These are phyloP conservation scores for Mechanitis messenoides DNA, from an alignment of 2,888 invertebrate genomes.

Conservation along the genomic window DNA sequence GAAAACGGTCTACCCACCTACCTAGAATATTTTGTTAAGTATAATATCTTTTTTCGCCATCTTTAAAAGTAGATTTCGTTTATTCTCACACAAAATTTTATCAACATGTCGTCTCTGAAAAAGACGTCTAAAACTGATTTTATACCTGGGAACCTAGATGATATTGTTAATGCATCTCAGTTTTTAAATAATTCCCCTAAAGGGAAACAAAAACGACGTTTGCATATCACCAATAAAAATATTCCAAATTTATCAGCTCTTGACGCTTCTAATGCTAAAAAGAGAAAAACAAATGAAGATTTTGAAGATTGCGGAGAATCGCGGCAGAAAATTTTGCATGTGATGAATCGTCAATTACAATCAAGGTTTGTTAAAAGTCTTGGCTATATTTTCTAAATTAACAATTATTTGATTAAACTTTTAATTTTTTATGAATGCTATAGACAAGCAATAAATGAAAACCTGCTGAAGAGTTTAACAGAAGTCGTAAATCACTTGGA, in stretches of 20 bases:
- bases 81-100: not conserved
- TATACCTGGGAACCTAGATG: slow-evolving; percentile 45
- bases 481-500: slow-evolving; percentile 51
- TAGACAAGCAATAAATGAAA: slow-evolving; percentile 53
- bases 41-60: not conserved
- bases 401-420: not conserved
- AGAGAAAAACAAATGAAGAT: slow-evolving; percentile 44
- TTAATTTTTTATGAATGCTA: slow-evolving; percentile 27
- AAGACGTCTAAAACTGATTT: slow-evolving; percentile 48
- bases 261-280: slow-evolving; percentile 44
- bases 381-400: slow-evolving; percentile 4
- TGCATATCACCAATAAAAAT: slow-evolving; percentile 42
- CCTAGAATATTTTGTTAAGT: not conserved
- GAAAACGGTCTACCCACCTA: slow-evolving; percentile 4
- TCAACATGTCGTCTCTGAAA: slow-evolving; percentile 47
- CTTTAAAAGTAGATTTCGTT: not conserved
- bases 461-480: slow-evolving; percentile 45
- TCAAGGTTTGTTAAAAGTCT: slow-evolving; percentile 43
- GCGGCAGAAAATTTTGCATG: slow-evolving; percentile 53
- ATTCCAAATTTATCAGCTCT: slow-evolving; percentile 32
- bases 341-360: slow-evolving; percentile 50
- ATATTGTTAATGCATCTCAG: slow-evolving; percentile 49
- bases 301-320: slow-evolving; percentile 46
- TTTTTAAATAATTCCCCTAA: slow-evolving; percentile 48
- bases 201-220: slow-evolving; percentile 44